Conservation (phyloP, 1,140 invertebrate species). For the Maniola jurtina region DNA sequence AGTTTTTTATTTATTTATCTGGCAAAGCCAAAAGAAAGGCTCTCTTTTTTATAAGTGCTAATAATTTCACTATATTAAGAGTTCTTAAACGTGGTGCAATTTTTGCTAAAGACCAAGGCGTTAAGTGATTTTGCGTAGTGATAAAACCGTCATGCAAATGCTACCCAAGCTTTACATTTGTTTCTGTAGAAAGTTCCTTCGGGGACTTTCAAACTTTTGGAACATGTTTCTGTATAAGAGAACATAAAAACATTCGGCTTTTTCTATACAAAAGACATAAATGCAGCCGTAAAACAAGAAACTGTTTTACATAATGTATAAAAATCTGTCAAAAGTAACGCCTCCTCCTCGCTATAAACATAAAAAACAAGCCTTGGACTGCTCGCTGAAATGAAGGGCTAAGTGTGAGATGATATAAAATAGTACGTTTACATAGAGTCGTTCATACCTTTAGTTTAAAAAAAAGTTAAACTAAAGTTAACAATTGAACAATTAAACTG, state of each 20-base stretch:
- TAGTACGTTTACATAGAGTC: background rate
- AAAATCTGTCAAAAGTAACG: constrained; percentile 26
- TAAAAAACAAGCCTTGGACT: background rate
- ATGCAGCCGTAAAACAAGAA: constrained; percentile 7
- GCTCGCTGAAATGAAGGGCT: constrained; percentile 4
- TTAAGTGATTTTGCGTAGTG: no score
- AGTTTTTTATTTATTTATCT: background rate
- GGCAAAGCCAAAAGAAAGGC: no score
- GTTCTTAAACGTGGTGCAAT: no score
- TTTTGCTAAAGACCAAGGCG: no score
- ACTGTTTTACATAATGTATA: constrained; percentile 23
- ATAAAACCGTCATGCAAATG: no score
- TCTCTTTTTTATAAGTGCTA: no score
- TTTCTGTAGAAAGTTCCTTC: no score
- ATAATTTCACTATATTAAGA: no score
- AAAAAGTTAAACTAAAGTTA: no score
- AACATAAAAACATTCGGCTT: background rate
- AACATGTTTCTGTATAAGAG: background rate
- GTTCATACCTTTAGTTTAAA: background rate
- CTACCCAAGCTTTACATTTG: no score
- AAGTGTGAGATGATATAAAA: background rate
- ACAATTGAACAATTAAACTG: no score
- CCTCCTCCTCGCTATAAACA: constrained; percentile 10
- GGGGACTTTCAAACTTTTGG: no score
- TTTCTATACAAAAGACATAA: constrained; percentile 6